phyloP scores from a whole-genome alignment of 2,797 vertebrate genomes.

The Sarcophilus harrisii region DNA sequence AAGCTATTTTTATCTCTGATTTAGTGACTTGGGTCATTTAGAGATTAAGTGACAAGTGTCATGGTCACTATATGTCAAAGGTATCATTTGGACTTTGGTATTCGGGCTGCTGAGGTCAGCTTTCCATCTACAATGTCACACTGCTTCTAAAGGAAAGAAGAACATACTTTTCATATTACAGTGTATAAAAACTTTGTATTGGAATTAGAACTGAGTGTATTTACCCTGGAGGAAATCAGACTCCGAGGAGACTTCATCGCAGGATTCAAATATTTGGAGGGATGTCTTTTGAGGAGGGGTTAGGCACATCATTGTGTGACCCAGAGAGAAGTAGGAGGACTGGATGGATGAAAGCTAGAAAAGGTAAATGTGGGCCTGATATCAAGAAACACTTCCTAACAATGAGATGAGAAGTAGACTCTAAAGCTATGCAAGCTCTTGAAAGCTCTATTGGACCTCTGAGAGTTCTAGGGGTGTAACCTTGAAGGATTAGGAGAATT shows the following conservation, averaged over 20 bases:
- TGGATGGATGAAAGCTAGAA: background rate
- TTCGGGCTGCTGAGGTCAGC: background rate
- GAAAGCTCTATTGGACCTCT: background rate
- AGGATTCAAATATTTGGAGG: background rate
- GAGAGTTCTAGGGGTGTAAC: background rate
- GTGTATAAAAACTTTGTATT: background rate
- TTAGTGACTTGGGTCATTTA: background rate
- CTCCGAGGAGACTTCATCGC: background rate
- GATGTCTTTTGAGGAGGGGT: background rate
- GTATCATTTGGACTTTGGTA: background rate
- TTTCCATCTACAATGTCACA: background rate
- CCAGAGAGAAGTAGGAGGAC: background rate
- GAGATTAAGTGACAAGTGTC: background rate
- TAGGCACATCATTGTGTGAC: background rate
- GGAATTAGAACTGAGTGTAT: background rate
- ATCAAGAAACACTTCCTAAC: background rate
- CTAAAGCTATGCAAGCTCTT: background rate
- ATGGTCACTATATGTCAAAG: background rate
- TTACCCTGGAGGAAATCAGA: background rate
- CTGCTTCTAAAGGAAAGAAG: background rate
- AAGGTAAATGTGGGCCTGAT: background rate
- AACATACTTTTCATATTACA: background rate
- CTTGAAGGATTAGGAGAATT: background rate
- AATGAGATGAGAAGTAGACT: background rate
- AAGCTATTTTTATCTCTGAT: background rate